phyloP scores from a whole-genome alignment of 2,113 vertebrate species.

The Stegostoma tigrinum region DNA sequence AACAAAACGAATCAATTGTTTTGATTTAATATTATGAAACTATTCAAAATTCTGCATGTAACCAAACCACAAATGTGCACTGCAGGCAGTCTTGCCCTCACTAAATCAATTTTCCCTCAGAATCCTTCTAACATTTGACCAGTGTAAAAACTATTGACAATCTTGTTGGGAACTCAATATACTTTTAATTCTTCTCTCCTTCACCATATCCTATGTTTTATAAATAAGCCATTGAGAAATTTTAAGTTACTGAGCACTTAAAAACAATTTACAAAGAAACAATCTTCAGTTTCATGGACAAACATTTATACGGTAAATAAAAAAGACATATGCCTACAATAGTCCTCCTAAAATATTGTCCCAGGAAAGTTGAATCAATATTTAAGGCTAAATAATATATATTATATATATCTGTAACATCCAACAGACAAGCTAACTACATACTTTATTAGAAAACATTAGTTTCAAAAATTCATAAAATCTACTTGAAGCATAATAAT shows the following conservation, averaged over 20 bases:
- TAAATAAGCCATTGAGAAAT: neutral
- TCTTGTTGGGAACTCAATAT: neutral
- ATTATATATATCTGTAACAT: neutral
- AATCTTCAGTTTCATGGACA: neutral
- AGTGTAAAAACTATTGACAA: conserved; percentile 10
- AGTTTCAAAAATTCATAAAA: neutral
- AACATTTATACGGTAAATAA: neutral
- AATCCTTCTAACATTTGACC: neutral
- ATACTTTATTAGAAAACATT: neutral
- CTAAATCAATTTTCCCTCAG: neutral
- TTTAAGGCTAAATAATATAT: neutral
- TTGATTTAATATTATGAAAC: neutral
- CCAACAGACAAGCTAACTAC: neutral
- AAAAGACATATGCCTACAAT: neutral
- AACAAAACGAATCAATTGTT: neutral
- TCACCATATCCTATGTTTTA: neutral
- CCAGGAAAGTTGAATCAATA: neutral
- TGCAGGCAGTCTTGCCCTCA: neutral
- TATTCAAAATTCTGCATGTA: neutral
- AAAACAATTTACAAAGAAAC: conserved; percentile 6
- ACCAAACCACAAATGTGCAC: neutral
- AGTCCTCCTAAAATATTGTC: neutral
- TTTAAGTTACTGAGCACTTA: neutral
- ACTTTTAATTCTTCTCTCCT: neutral
- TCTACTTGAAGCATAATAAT: neutral